Evolutionary conservation across 1,140 invertebrate genomes (phyloP).

Genomic region (Cydia fagiglandana): DNA sequence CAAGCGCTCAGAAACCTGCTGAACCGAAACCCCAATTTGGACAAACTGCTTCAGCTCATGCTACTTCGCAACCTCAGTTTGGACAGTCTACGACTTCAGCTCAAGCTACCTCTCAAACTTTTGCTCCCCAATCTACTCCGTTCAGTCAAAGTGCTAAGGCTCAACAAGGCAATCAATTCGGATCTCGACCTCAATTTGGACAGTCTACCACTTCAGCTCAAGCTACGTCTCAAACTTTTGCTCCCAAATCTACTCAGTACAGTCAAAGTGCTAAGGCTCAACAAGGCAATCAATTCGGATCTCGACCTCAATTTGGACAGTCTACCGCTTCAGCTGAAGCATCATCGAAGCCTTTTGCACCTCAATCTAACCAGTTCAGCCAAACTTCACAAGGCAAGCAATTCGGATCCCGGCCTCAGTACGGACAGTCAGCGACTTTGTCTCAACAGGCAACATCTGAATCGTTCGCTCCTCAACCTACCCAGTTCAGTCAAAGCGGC

Average conservation of each 20-base stretch:
- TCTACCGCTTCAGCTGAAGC: not conserved
- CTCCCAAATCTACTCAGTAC: slow-evolving; percentile 24
- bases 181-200: slow-evolving; percentile 23
- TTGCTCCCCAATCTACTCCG: slow-evolving; percentile 28
- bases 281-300: slow-evolving; percentile 21
- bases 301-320: slow-evolving; percentile 18
- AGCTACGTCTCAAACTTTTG: slow-evolving; percentile 26
- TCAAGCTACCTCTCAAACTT: slow-evolving; percentile 16
- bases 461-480: not conserved
- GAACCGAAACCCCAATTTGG: not conserved
- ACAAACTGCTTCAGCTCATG: not conserved
- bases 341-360: slow-evolving; percentile 23
- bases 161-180: not conserved
- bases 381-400: slow-evolving; percentile 30
- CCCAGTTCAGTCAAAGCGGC: not conserved
- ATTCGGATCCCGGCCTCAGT: slow-evolving; percentile 17
- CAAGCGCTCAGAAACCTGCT: not conserved
- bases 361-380: slow-evolving; percentile 29
- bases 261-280: slow-evolving; percentile 6
- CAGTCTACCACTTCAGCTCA: slow-evolving; percentile 9
- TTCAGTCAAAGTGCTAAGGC: slow-evolving; percentile 25
- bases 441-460: not conserved
- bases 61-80: slow-evolving; percentile 3
- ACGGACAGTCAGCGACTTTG: not conserved
- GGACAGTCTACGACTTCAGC: slow-evolving; percentile 1